These are phyloP conservation scores for Morpho achilles DNA, from an alignment of 2,888 invertebrate species.

Conservation along the genomic window DNA sequence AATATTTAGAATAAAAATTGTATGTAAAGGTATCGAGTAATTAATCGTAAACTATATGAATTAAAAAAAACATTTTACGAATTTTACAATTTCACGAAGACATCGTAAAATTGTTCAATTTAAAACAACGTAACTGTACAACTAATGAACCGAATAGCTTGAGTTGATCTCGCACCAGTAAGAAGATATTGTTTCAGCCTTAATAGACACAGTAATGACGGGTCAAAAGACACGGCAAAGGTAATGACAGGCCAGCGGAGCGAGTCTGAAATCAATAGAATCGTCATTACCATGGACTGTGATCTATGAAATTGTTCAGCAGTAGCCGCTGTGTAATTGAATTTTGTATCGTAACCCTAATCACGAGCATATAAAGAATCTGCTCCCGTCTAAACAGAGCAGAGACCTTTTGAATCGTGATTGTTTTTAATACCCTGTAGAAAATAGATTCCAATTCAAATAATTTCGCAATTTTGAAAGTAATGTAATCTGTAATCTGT, in stretches of 20 bases:
- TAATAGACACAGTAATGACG: conserved; percentile 37
- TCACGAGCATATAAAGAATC: conserved; percentile 24
- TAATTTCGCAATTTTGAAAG: conserved; percentile 10
- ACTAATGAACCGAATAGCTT: too few species aligned
- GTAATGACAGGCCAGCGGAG: conserved; percentile 63
- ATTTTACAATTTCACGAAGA: too few species aligned
- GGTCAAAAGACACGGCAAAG: conserved; percentile 68
- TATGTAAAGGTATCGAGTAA: too few species aligned
- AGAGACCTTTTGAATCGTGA: conserved; percentile 10
- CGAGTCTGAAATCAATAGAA: conserved; percentile 50
- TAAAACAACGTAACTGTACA: too few species aligned
- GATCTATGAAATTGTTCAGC: conserved; percentile 46
- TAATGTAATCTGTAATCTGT: conserved; percentile 2
- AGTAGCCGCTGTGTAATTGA: conserved; percentile 45
- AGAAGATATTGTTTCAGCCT: conserved; percentile 44
- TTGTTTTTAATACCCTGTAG: conserved; percentile 10
- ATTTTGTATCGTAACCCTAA: conserved; percentile 34
- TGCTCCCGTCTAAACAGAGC: conserved; percentile 15
- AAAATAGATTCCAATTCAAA: conserved; percentile 14
- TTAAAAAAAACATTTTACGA: too few species aligned
- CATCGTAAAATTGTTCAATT: too few species aligned
- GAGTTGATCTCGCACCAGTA: neutral
- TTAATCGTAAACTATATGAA: too few species aligned
- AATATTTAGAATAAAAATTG: too few species aligned
- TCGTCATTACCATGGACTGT: conserved; percentile 31